phyloP scores from a whole-genome alignment of 2,888 invertebrate genomes.

The Pachydiplax longipennis region DNA sequence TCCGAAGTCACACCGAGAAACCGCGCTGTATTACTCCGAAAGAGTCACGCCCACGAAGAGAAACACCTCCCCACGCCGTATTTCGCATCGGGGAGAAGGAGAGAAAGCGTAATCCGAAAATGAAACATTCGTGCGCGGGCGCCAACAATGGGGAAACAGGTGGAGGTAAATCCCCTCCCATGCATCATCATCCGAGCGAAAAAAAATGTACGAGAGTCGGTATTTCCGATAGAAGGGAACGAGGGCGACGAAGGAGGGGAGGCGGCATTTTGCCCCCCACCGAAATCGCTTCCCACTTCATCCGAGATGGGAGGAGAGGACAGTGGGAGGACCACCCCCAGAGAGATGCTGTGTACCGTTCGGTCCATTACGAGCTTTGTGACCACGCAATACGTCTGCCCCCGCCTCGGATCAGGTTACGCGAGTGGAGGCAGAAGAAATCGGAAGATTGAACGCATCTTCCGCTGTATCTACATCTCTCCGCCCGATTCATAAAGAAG shows the following conservation, averaged over 20 bases:
- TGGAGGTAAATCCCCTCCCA: background rate
- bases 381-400: conserved; percentile 1
- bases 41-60: background rate
- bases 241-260: background rate
- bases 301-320: background rate
- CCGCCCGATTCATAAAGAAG: too few relatives aligned
- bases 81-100: background rate
- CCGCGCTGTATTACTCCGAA: background rate
- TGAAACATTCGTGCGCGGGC: background rate
- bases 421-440: background rate
- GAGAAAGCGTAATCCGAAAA: background rate
- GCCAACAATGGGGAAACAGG: background rate
- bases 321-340: background rate
- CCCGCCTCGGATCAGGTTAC: background rate
- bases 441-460: background rate
- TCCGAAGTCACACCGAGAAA: too few relatives aligned
- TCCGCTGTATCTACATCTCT: too few relatives aligned
- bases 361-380: background rate
- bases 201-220: background rate
- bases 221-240: background rate
- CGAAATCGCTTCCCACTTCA: background rate
- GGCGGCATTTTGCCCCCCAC: background rate
- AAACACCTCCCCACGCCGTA: background rate
- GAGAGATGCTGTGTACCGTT: background rate
- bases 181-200: background rate